Conservation (phyloP, 1,140 invertebrate genomes). For the Drosophila sechellia region DNA sequence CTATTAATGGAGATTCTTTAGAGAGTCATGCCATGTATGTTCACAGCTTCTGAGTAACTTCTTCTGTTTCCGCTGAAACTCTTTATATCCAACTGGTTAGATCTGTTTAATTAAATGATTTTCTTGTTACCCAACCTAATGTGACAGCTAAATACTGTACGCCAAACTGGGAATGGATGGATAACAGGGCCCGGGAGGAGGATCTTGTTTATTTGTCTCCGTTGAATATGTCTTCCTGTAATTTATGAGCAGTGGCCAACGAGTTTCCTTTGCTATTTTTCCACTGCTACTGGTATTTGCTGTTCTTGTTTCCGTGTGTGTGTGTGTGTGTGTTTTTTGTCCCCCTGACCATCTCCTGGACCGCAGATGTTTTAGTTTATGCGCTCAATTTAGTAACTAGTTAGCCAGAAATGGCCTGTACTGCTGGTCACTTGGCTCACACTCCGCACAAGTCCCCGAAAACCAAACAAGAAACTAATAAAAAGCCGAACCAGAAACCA, state of each 20-base stretch:
- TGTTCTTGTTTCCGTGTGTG: constrained; percentile 16
- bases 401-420: constrained; percentile 65
- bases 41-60: constrained; percentile 26
- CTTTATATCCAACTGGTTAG: constrained; percentile 29
- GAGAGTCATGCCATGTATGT: constrained; percentile 18
- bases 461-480: constrained; percentile 78
- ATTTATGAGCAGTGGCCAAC: constrained; percentile 69
- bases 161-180: neutral
- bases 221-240: constrained; percentile 63
- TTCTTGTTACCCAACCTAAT: constrained; percentile 50
- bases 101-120: constrained; percentile 55
- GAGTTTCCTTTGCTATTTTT: constrained; percentile 40
- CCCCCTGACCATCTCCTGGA: constrained; percentile 7
- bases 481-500: constrained; percentile 78
- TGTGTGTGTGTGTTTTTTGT: constrained; percentile 9
- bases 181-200: neutral
- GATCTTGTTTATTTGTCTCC: constrained; percentile 53
- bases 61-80: constrained; percentile 9
- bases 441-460: constrained; percentile 34
- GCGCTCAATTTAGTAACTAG: constrained; percentile 82
- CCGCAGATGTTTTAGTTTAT: constrained; percentile 77
- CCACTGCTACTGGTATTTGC: constrained; percentile 15
- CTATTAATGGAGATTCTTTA: constrained; percentile 7
- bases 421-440: constrained; percentile 14
- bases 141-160: constrained; percentile 63